phyloP scores from a whole-genome alignment of 1,140 invertebrate species.

The Latrodectus geometricus region DNA sequence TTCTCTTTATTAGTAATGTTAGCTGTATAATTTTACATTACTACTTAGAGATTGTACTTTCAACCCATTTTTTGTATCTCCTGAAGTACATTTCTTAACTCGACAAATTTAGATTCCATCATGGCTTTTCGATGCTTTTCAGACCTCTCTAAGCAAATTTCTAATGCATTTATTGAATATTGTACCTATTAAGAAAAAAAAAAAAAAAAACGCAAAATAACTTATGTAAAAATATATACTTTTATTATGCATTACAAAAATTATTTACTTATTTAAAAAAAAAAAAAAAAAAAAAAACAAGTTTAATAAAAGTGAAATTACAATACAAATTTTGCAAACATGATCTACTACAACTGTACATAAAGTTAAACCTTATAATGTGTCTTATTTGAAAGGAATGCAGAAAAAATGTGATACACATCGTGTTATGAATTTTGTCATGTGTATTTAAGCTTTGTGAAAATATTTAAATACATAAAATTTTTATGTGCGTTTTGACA shows the following conservation, averaged over 20 bases:
- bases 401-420: too few relatives aligned
- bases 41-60: too few relatives aligned
- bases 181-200: neutral
- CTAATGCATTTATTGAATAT: neutral
- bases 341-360: neutral
- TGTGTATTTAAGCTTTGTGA: too few relatives aligned
- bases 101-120: conserved; percentile 2
- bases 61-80: conserved; percentile 21
- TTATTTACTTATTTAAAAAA: neutral
- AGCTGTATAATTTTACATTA: too few relatives aligned
- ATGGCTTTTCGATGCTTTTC: conserved; percentile 1
- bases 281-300: too few relatives aligned
- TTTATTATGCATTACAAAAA: neutral
- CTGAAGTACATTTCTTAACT: neutral
- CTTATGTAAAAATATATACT: neutral
- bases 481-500: too few relatives aligned
- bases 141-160: neutral
- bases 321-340: neutral
- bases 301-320: neutral
- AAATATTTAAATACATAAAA: too few relatives aligned
- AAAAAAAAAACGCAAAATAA: neutral
- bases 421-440: too few relatives aligned
- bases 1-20: too few relatives aligned
- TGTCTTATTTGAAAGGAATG: too few relatives aligned
- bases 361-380: neutral